A percentile compares a stretch with the other conserved stretches of the same genome.
These are phyloP conservation scores for Actinia equina DNA, from an alignment of 64 coral and sea anemone genomes.

Conservation along the genomic window DNA sequence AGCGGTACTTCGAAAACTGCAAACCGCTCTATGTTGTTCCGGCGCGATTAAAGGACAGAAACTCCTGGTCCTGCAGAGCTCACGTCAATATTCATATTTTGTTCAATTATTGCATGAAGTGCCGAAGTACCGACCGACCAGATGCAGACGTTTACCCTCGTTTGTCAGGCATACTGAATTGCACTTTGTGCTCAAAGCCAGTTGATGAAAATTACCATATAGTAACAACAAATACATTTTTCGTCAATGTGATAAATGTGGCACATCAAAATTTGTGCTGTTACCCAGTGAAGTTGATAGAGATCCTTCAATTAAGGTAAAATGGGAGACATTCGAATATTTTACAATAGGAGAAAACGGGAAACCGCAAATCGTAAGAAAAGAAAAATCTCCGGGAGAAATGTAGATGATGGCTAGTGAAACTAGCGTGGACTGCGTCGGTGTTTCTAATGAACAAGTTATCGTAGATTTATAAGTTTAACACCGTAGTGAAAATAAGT, in stretches of 20 bases:
- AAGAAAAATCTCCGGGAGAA: slow-evolving; percentile 41
- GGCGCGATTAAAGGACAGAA: slow-evolving; percentile 38
- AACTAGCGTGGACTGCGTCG: too few relatives aligned
- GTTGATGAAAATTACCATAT: slow-evolving; percentile 2
- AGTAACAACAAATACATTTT: slow-evolving; percentile 28
- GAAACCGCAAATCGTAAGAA: neutral
- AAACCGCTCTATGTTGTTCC: slow-evolving; percentile 34
- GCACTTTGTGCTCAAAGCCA: slow-evolving; percentile 38
- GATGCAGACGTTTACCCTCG: slow-evolving; percentile 5
- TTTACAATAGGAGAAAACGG: slow-evolving; percentile 20
- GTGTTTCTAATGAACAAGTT: too few relatives aligned
- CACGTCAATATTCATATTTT: slow-evolving; percentile 35
- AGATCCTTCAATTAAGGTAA: neutral
- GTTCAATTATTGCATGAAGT: slow-evolving; percentile 50
- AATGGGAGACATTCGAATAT: slow-evolving; percentile 62
- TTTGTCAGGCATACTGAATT: slow-evolving; percentile 12
- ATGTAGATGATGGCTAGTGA: too few relatives aligned
- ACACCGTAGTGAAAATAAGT: too few relatives aligned
- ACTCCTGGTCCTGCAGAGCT: slow-evolving; percentile 30
- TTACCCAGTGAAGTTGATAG: slow-evolving; percentile 12
- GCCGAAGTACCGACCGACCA: neutral
- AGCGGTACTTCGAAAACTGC: slow-evolving; percentile 42
- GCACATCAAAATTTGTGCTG: slow-evolving; percentile 21
- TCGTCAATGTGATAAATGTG: slow-evolving; percentile 38
- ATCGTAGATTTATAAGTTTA: too few relatives aligned